Base-by-base conservation (phyloP, 2,113 vertebrate species). In the Apus apus region DNA sequence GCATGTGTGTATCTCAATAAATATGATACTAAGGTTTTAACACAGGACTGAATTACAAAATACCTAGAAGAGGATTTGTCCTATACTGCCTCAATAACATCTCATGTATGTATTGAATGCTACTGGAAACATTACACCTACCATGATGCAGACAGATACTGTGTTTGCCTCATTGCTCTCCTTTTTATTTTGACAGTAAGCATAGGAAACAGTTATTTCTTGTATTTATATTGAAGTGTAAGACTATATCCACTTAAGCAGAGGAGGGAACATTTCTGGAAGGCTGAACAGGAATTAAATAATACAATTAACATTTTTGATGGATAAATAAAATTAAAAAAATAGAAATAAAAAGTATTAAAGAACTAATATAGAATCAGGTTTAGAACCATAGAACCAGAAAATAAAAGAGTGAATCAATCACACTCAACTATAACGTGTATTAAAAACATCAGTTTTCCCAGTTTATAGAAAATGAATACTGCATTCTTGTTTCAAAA, bases 301-400 rank as follows among this genome's bases (percentile, higher is more conserved):
- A 93, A 89, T 50, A 67, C 29, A 96, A 93, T 94, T 87, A 95
- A 74, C 83, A 90, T 94, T 48, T 48, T 48, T 48, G 6, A 21
- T 48, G 46, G 78, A 94, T 91, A 48, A 84, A 78, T 86, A 64
- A 46, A 78, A 79, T 76, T 74, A 96, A 87, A 40, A 54, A 29
- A 85, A 38, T 34, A 57, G 36, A 91, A 64, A 45, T 25, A 94
- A 94, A 95, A 94, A 86, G 29, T 83, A 71, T 75, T 81, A 72
- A 73, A 73, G 74, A 76, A 53, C 30, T 54, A 92, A 87, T 66
- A 91, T 0, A 71, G n/a, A 95, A 8, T 2, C 62, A 68, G 3
- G 5, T 26, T 50, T 73, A 56, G 13, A 36, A 40, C 12, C 1
- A 29, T 71, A 56, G 13, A 36, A 40, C 12, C 2, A n/a, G 19